Percentiles rank a stretch among this genome's conserved stretches.
Evolutionary conservation across 1,140 invertebrate genomes (phyloP).

Genomic region (Phenacoccus solenopsis): DNA sequence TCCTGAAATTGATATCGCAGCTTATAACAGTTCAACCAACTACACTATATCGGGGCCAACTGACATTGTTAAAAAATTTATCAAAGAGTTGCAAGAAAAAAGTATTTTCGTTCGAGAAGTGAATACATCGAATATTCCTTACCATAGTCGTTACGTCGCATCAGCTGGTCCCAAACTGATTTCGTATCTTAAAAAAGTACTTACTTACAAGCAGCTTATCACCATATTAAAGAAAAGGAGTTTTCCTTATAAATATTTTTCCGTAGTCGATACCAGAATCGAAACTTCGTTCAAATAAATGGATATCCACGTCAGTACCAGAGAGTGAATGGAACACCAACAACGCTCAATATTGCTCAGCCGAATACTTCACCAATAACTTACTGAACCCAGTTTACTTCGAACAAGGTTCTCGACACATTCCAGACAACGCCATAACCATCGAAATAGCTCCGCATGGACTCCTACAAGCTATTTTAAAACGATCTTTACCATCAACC

Average conservation of each 20-base stretch:
- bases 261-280: constrained; percentile 39
- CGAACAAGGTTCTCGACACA: constrained; percentile 60
- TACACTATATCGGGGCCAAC: constrained; percentile 76
- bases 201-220: too few species aligned
- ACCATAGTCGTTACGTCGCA: constrained; percentile 48
- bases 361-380: constrained; percentile 59
- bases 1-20: constrained; percentile 59
- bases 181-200: neutral
- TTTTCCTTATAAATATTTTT: too few species aligned
- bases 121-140: constrained; percentile 67
- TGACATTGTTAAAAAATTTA: constrained; percentile 53
- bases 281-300: constrained; percentile 39
- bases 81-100: constrained; percentile 50
- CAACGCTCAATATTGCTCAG: constrained; percentile 40
- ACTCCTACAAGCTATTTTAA: constrained; percentile 69
- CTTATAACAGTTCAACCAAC: constrained; percentile 50
- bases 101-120: constrained; percentile 73
- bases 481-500: constrained; percentile 44
- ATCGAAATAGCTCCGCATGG: constrained; percentile 47
- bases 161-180: constrained; percentile 37
- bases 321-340: constrained; percentile 34
- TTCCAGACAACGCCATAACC: constrained; percentile 65
- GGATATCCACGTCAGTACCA: constrained; percentile 49
- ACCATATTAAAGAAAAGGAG: too few species aligned
- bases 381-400: constrained; percentile 60